Conservation (phyloP, 2,888 invertebrate species). For the Habroteleia sp. region DNA sequence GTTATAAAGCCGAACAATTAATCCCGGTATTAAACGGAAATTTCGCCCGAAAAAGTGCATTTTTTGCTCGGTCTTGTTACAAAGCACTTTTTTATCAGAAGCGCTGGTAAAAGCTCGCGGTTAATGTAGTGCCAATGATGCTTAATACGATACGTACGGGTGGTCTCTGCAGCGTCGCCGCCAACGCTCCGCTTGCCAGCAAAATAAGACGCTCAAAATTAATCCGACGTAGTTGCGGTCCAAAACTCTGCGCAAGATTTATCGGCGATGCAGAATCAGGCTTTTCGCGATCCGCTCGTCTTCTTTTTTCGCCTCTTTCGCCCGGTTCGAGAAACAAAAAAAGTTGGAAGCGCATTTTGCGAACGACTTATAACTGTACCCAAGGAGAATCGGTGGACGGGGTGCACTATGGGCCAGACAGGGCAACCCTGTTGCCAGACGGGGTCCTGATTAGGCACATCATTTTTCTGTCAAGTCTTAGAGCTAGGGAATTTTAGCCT, state of each 20-base stretch:
- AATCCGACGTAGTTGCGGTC: slow-evolving; percentile 58
- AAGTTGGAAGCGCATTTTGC: slow-evolving; percentile 3
- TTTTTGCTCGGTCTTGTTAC: slow-evolving; percentile 37
- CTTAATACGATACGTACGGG: slow-evolving; percentile 63
- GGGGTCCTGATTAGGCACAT: too few relatives aligned
- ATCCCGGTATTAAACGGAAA: slow-evolving; percentile 7
- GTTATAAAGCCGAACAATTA: too few relatives aligned
- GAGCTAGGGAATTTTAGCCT: too few relatives aligned
- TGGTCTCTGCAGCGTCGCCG: slow-evolving; percentile 54
- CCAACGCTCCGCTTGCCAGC: slow-evolving; percentile 43
- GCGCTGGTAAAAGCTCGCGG: slow-evolving; percentile 39
- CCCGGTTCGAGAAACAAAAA: too few relatives aligned
- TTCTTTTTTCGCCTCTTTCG: slow-evolving; percentile 44
- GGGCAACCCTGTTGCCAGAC: too few relatives aligned
- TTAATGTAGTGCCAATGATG: slow-evolving; percentile 57
- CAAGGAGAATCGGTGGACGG: too few relatives aligned
- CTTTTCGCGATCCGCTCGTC: slow-evolving; percentile 31
- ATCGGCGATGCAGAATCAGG: slow-evolving; percentile 54
- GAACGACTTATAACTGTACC: slow-evolving; percentile 23
- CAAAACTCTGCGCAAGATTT: slow-evolving; percentile 50
- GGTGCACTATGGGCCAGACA: too few relatives aligned
- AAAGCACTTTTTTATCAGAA: slow-evolving; percentile 35
- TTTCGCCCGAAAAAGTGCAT: background rate
- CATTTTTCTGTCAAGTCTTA: too few relatives aligned
- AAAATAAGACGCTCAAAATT: slow-evolving; percentile 66